Evolutionary conservation across 2,888 invertebrate species (phyloP).

Genomic region (Drosophila fulvimacula): DNA sequence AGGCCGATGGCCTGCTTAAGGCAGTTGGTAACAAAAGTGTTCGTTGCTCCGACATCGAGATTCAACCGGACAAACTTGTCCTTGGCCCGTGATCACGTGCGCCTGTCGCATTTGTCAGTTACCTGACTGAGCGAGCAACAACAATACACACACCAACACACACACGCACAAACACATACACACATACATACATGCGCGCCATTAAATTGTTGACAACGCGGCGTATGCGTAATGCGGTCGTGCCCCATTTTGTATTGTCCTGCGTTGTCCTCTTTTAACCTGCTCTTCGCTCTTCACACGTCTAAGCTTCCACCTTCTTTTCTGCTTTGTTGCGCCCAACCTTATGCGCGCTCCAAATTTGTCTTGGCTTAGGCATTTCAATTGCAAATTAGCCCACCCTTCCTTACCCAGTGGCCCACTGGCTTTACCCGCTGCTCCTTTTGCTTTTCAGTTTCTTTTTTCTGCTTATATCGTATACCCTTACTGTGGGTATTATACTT

Average conservation of each 20-base stretch:
- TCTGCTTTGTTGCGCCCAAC: conserved; percentile 20
- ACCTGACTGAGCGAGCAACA: conserved; percentile 6
- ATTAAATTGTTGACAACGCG: conserved; percentile 54
- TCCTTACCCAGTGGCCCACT: not conserved
- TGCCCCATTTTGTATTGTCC: conserved; percentile 33
- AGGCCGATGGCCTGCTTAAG: not conserved
- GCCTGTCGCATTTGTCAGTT: conserved; percentile 56
- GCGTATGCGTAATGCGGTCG: conserved; percentile 67
- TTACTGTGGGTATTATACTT: not conserved
- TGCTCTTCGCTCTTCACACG: conserved; percentile 4
- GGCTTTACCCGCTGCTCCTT: not conserved
- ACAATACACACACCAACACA: conserved; percentile 9
- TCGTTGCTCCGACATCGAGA: conserved; percentile 23
- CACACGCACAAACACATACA: conserved; percentile 11
- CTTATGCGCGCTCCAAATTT: conserved; percentile 53
- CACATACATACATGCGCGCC: conserved; percentile 17
- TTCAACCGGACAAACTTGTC: conserved; percentile 36
- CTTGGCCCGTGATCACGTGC: conserved; percentile 49
- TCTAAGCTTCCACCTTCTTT: conserved; percentile 2
- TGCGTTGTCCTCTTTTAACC: conserved; percentile 4
- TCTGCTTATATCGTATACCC: not conserved
- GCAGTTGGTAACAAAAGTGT: conserved; percentile 8
- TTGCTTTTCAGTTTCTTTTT: not conserved
- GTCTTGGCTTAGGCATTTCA: conserved; percentile 71
- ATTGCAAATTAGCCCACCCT: conserved; percentile 70